These are phyloP conservation scores for Phenganax marumi DNA, from an alignment of 92 coral and sea anemone genomes.

Conservation along the genomic window DNA sequence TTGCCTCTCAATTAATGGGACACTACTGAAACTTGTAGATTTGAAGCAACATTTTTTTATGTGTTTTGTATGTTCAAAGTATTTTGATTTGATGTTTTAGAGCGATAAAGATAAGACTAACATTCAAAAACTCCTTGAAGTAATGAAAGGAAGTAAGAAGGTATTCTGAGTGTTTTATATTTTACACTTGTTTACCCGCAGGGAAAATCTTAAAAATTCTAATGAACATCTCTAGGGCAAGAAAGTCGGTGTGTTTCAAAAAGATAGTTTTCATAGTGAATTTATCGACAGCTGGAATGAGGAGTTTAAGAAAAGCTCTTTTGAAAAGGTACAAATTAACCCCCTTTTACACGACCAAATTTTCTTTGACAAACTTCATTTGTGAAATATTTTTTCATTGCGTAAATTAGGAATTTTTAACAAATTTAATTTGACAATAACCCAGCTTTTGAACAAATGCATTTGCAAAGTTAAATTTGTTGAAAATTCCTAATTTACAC, in stretches of 20 bases:
- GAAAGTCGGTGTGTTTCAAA: slow-evolving; percentile 83
- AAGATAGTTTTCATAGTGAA: slow-evolving; percentile 89
- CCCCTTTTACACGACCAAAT: too few relatives aligned
- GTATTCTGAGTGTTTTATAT: slow-evolving; percentile 51
- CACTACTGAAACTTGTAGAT: too few relatives aligned
- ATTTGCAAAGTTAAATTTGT: too few relatives aligned
- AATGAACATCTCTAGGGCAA: slow-evolving; percentile 57
- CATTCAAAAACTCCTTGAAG: slow-evolving; percentile 67
- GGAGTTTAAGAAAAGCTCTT: slow-evolving; percentile 73
- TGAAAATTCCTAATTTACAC: too few relatives aligned
- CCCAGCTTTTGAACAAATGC: too few relatives aligned
- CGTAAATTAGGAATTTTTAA: too few relatives aligned
- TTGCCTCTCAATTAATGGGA: too few relatives aligned
- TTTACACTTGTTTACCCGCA: not conserved
- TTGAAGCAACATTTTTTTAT: not conserved
- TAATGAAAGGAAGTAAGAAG: slow-evolving; percentile 70
- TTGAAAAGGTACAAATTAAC: slow-evolving; percentile 74
- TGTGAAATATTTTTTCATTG: too few relatives aligned
- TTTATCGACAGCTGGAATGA: slow-evolving; percentile 84
- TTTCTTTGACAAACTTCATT: too few relatives aligned
- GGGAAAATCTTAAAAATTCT: not conserved
- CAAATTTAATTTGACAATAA: too few relatives aligned
- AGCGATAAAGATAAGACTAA: slow-evolving; percentile 89
- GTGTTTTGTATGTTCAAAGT: not conserved
- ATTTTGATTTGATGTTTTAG: slow-evolving; percentile 28